phyloP scores from a whole-genome alignment of 2,113 vertebrate genomes.

The Colossoma macropomum region DNA sequence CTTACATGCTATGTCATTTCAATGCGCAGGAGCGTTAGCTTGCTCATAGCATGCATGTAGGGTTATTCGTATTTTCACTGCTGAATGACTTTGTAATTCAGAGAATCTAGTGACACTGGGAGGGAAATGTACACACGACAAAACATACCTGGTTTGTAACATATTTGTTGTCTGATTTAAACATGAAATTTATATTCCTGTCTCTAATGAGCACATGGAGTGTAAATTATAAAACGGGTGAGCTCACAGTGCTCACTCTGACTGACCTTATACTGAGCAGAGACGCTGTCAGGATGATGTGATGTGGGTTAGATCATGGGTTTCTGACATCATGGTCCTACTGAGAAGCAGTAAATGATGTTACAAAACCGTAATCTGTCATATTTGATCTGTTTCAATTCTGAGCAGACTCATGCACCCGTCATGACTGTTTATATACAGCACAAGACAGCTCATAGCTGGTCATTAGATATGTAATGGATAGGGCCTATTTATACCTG shows the following conservation, averaged over 20 bases:
- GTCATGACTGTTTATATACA: not conserved
- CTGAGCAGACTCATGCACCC: not conserved
- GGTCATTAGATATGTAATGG: not conserved
- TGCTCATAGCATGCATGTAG: too few relatives aligned
- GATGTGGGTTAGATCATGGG: not conserved
- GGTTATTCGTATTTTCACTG: too few relatives aligned
- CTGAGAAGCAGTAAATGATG: conserved; percentile 9
- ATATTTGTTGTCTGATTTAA: too few relatives aligned
- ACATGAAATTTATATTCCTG: not conserved
- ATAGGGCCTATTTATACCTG: too few relatives aligned
- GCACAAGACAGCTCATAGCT: not conserved
- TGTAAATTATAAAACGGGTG: not conserved
- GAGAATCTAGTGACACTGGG: too few relatives aligned
- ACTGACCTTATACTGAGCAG: not conserved
- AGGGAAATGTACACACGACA: too few relatives aligned
- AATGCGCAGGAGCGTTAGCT: too few relatives aligned
- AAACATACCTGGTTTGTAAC: too few relatives aligned
- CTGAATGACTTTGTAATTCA: too few relatives aligned
- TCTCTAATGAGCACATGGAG: not conserved
- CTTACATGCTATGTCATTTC: too few relatives aligned
- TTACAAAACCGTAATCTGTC: not conserved
- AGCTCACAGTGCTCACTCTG: conserved; percentile 1
- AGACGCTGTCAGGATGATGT: not conserved
- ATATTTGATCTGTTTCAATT: not conserved
- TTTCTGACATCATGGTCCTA: conserved; percentile 9